These are phyloP conservation scores for Apus apus DNA, from an alignment of 2,113 vertebrate species.

Conservation along the genomic window DNA sequence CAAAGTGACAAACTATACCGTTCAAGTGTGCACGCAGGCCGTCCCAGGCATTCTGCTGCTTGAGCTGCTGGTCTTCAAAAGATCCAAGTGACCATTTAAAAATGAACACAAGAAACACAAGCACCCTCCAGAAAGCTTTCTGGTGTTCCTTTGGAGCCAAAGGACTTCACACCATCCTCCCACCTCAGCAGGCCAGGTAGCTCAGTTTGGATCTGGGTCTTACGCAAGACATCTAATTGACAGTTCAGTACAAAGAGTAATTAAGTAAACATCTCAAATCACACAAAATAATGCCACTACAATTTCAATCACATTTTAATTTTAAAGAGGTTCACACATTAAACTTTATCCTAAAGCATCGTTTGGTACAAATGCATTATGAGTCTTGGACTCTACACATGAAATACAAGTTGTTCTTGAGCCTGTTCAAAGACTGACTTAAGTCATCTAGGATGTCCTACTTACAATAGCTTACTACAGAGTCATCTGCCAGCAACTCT, in stretches of 20 bases:
- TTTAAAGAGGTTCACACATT: slow-evolving; percentile 56
- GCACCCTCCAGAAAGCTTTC: not conserved
- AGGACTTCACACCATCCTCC: not conserved
- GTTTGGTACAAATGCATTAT: slow-evolving; percentile 11
- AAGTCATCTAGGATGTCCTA: slow-evolving; percentile 46
- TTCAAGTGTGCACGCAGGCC: not conserved
- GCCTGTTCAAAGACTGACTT: slow-evolving; percentile 57
- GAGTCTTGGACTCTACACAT: slow-evolving; percentile 24
- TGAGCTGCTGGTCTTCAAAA: not conserved
- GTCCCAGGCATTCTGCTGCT: not conserved
- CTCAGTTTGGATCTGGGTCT: not conserved
- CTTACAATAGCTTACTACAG: slow-evolving; percentile 48
- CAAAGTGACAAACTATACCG: not conserved
- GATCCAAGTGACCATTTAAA: not conserved
- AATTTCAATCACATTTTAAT: slow-evolving; percentile 56
- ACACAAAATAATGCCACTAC: slow-evolving; percentile 3
- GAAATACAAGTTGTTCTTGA: slow-evolving; percentile 7
- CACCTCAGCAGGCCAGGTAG: not conserved
- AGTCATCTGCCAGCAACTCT: slow-evolving; percentile 58
- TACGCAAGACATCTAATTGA: not conserved
- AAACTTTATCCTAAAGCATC: slow-evolving; percentile 60
- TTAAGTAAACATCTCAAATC: slow-evolving; percentile 39
- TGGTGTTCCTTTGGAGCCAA: not conserved
- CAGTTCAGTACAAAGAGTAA: slow-evolving; percentile 13
- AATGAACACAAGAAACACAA: not conserved